Percentiles rank a stretch among this genome's conserved stretches.
Evolutionary conservation across 2,888 invertebrate species (phyloP).

Genomic region (Neuroscelio doddi): DNA sequence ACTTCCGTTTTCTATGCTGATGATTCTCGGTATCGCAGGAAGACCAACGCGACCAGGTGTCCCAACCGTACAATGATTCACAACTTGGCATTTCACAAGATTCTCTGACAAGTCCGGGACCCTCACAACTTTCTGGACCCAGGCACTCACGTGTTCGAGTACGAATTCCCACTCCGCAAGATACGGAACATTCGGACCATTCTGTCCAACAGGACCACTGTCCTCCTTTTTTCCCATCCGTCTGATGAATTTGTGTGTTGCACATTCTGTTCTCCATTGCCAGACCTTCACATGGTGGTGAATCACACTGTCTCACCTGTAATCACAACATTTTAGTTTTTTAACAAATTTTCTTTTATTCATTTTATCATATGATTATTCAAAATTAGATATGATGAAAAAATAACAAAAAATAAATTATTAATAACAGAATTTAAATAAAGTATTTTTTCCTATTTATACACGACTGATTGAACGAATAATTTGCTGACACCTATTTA

Average conservation of each 20-base stretch:
- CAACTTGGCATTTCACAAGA: conserved; percentile 82
- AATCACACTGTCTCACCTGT: conserved; percentile 73
- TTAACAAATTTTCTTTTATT: no score
- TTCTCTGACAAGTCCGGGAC: conserved; percentile 78
- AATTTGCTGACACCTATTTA: no score
- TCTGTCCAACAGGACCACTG: conserved; percentile 92
- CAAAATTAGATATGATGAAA: background rate
- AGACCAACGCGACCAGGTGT: conserved; percentile 83
- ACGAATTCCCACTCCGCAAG: conserved; percentile 81
- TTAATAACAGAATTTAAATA: background rate
- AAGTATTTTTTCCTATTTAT: background rate
- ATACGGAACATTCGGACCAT: conserved; percentile 85
- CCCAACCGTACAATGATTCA: conserved; percentile 82
- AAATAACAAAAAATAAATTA: background rate
- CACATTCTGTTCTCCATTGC: conserved; percentile 80
- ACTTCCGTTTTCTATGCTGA: conserved; percentile 81
- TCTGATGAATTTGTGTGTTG: conserved; percentile 80
- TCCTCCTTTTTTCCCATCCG: conserved; percentile 66
- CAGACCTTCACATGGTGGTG: conserved; percentile 75
- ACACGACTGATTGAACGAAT: no score
- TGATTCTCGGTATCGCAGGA: conserved; percentile 78
- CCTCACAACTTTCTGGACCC: conserved; percentile 74
- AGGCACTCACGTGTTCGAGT: conserved; percentile 80
- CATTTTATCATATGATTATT: no score
- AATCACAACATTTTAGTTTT: no score